Base-by-base conservation (phyloP, 2,888 invertebrate species). In the Trilocha varians region DNA sequence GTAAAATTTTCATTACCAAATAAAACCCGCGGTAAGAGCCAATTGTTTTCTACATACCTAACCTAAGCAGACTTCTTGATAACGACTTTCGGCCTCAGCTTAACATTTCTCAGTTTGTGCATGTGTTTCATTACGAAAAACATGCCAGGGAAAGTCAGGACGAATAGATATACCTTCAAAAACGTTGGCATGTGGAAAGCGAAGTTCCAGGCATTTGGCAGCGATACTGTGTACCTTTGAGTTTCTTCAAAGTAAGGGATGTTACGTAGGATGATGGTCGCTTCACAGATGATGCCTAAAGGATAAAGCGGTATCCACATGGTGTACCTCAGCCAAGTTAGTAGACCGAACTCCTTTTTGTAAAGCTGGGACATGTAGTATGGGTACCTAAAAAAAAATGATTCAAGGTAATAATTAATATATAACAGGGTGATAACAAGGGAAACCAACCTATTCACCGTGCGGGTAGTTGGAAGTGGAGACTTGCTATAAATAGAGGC, bases 271-370 rank as follows among this genome's bases (percentile, higher is more conserved):
- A 94, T 87, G 11, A 95, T 88, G 3, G 93, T 90, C 0, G 95
- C 93, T 84, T 98, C 98, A 61, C 94, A 93, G 1, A 96, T 63
- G 54, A 97, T 91, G 5, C 97, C 98, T 33, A 97, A 67, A 0
- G 98, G 98, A 74, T 98, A 98, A 0, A 98, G 87, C 0, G 95
- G 91, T 51, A 98, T 95, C 98, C 98, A 99, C 42, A 96, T 87
- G 0, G 95, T 93, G 73, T 98, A 98, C 13, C 98, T 89, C 2
- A 98, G 77, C 98, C 98, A 98, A 0, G 96, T 97, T 6, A 98
- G 72, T 3, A 93, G 59, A 36, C 88, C 87, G 25, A 93, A 86
- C 45, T 95, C 91, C 16, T 89, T 89, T 44, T 93, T 91, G 60
- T 95, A 89, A 0, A 95, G 77, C 59, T 93, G 92, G 0, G 92